These are phyloP conservation scores for Penaeus vannamei DNA, from an alignment of 1,140 invertebrate genomes.

Conservation along the genomic window DNA sequence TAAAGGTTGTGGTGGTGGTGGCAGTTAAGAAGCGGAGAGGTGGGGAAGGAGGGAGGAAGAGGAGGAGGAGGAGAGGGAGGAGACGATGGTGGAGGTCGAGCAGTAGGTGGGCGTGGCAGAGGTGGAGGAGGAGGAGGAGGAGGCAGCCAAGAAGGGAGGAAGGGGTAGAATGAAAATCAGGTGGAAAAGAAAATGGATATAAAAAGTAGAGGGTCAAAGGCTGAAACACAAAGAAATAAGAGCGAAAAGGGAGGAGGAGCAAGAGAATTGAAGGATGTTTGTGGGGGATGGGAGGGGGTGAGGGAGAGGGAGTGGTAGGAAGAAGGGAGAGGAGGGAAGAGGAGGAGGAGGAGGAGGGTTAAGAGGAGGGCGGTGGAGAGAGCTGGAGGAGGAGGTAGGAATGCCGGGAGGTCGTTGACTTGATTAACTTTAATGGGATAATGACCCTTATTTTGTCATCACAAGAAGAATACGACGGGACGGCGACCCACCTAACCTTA, in stretches of 20 bases:
- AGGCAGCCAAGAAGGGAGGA: not conserved
- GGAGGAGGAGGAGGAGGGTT: not conserved
- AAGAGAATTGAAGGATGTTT: no score
- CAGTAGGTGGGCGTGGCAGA: not conserved
- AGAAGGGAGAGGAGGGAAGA: not conserved
- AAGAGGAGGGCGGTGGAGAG: not conserved
- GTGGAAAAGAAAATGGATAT: not conserved
- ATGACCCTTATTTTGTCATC: constrained; percentile 66
- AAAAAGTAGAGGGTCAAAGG: not conserved
- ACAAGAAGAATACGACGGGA: constrained; percentile 41
- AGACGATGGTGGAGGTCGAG: constrained; percentile 3
- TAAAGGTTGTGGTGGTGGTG: not conserved
- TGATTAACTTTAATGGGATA: constrained; percentile 63
- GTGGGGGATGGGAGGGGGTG: no score
- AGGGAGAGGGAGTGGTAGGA: constrained; percentile 14
- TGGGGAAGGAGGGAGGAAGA: not conserved
- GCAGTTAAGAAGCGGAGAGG: not conserved
- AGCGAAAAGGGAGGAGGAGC: no score
- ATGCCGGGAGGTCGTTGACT: constrained; percentile 63
- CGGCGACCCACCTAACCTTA: constrained; percentile 32
- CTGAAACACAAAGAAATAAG: not conserved
- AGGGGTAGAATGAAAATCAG: not conserved
- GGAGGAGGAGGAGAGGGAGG: not conserved
- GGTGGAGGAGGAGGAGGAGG: not conserved
- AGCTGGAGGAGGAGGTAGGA: constrained; percentile 40